Evolutionary conservation across 2,113 vertebrate genomes (phyloP), one percentile per base, ranked within the genome.

Genomic region (Okapia johnstoni): DNA sequence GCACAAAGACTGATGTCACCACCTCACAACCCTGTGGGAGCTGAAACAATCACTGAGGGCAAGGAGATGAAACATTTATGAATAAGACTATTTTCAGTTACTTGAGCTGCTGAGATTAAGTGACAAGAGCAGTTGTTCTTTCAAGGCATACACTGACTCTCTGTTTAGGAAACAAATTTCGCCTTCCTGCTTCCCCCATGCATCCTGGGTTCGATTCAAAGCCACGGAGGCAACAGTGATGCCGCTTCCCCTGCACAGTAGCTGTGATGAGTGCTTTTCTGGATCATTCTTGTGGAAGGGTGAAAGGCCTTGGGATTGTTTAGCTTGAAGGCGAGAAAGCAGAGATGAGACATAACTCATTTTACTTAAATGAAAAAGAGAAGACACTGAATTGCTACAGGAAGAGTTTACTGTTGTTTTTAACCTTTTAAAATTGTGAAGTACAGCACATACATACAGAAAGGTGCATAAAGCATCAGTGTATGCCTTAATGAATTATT

Each of bases 31-130:
- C 60, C 33, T 40, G 12, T 58, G 90, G 66, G 58, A 66, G 58
- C 83, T 40, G 43, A 73, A 84, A 73, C 95, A 54, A 5, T 84
- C 54, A 4, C 46, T 21, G 21, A 92, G 36, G 30, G 30, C 85
- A 9, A 6, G 48, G 70, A 87, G 73, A 36, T 26, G 52, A 60
- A 66, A 55, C 6, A 48, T 9, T 85, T 88, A 55, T 84, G 77
- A 84, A 57, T 79, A n/a, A 48, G 63, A 54, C 86, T 14, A 30
- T 52, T 86, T 61, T 28, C 36, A 25, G 89, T 52, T 50, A 86
- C 94, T 48, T 61, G 95, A 97, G 88, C 63, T 63, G 97, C 95
- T 93, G 7, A 73, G 80, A 85, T 84, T 66, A 77, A 88, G 36
- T 96, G 92, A 84, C 93, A 48, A 6, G 21, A n/a, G 54, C 80